Percentiles rank a stretch among this genome's conserved stretches.
Evolutionary conservation across 2,888 invertebrate species (phyloP).

Genomic region (Hemicrepidius hirtus): DNA sequence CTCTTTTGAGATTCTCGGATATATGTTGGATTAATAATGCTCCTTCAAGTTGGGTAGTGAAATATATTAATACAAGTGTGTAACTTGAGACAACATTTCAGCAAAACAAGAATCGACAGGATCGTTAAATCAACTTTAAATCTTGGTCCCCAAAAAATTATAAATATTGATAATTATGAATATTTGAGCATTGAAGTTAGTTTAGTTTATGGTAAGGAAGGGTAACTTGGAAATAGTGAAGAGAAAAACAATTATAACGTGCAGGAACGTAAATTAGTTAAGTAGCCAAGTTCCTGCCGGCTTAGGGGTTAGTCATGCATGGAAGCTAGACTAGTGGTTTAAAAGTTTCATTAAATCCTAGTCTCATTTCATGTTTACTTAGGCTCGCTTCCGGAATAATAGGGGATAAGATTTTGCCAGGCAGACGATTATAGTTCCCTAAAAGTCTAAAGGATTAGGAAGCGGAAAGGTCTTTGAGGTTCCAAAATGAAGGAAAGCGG

Average conservation of each 20-base stretch:
- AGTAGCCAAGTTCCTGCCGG: conserved; percentile 11
- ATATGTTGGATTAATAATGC: too few species aligned
- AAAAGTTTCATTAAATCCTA: conserved; percentile 43
- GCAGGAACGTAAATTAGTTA: conserved; percentile 1
- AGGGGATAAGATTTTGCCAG: conserved; percentile 43
- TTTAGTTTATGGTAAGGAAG: too few species aligned
- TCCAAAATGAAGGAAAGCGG: conserved; percentile 45
- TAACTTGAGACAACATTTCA: too few species aligned
- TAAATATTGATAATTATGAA: too few species aligned
- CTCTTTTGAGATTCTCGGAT: too few species aligned
- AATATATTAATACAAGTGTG: too few species aligned
- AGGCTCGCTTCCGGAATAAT: conserved; percentile 40
- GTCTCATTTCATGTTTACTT: conserved; percentile 44
- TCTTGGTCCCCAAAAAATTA: too few species aligned
- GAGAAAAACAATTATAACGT: neutral
- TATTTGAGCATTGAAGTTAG: too few species aligned
- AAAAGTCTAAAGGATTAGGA: conserved; percentile 47
- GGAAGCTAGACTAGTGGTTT: conserved; percentile 29
- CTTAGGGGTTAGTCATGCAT: conserved; percentile 38
- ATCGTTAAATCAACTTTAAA: too few species aligned
- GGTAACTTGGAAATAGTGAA: too few species aligned
- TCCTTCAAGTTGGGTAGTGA: too few species aligned
- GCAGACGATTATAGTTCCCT: conserved; percentile 44
- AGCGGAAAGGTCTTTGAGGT: conserved; percentile 47
- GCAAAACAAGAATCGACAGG: too few species aligned